These are phyloP conservation scores for Hemiprocne comata DNA, from an alignment of 2,113 vertebrate species.

Conservation along the genomic window DNA sequence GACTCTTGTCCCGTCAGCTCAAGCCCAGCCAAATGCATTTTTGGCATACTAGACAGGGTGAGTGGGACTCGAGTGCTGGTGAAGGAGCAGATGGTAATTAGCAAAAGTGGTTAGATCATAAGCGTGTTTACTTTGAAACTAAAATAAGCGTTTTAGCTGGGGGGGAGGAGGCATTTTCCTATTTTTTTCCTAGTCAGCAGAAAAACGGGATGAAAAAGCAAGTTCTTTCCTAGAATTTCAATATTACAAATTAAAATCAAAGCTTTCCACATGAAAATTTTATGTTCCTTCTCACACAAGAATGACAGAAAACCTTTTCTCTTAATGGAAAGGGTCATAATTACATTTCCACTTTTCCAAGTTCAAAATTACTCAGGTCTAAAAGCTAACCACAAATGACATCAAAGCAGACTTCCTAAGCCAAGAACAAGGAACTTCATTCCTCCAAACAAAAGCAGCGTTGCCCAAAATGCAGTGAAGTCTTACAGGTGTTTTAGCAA, in stretches of 20 bases:
- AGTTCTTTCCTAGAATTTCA: neutral
- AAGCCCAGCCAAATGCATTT: neutral
- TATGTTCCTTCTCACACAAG: neutral
- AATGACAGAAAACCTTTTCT: neutral
- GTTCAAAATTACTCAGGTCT: constrained; percentile 5
- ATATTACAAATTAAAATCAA: neutral
- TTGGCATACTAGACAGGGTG: neutral
- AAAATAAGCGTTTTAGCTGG: constrained; percentile 9
- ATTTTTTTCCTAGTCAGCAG: neutral
- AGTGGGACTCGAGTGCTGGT: neutral
- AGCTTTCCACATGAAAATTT: constrained; percentile 1
- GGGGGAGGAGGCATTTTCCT: neutral
- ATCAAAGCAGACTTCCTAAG: neutral
- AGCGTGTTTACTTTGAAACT: constrained; percentile 13
- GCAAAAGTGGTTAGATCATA: neutral
- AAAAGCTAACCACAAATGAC: constrained; percentile 3
- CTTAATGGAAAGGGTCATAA: constrained; percentile 2
- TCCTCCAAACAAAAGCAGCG: neutral
- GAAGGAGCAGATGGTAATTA: constrained; percentile 32
- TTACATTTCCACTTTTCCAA: constrained; percentile 16
- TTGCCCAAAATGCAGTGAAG: neutral
- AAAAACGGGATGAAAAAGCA: neutral
- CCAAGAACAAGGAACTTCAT: neutral
- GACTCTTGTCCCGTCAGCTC: neutral
- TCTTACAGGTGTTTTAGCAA: neutral